Conservation (phyloP, 2,888 invertebrate species). For the Argyresthia goedartella region DNA sequence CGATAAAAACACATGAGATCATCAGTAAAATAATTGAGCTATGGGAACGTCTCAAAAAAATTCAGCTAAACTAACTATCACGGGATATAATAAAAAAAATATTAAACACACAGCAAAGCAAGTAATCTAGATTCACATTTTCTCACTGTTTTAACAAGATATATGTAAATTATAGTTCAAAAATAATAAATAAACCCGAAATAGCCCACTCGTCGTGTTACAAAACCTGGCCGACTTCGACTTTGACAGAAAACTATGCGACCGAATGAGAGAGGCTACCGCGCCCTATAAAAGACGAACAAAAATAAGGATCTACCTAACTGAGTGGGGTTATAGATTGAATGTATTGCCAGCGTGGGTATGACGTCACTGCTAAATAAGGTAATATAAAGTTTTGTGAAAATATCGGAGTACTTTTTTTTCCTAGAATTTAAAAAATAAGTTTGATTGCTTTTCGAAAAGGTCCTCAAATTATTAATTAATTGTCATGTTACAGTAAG, state of each 20-base stretch:
- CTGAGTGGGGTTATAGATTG: constrained; percentile 23
- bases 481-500: no score
- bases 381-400: no score
- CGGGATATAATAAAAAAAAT: no score
- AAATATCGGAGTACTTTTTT: no score
- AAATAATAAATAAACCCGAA: no score
- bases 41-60: no score
- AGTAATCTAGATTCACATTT: neutral
- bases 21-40: constrained; percentile 15
- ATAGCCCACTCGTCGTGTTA: no score
- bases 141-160: neutral
- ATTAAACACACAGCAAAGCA: constrained; percentile 3
- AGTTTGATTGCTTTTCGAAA: no score
- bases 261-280: neutral
- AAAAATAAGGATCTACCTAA: constrained; percentile 19
- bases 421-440: no score
- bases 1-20: constrained; percentile 33
- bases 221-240: neutral
- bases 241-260: neutral
- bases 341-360: constrained; percentile 35
- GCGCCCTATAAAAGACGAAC: neutral
- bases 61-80: no score
- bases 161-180: neutral
- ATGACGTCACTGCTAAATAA: constrained; percentile 37
- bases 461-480: no score